These are phyloP conservation scores for Uloborus diversus DNA, from an alignment of 1,140 invertebrate genomes.

Conservation along the genomic window DNA sequence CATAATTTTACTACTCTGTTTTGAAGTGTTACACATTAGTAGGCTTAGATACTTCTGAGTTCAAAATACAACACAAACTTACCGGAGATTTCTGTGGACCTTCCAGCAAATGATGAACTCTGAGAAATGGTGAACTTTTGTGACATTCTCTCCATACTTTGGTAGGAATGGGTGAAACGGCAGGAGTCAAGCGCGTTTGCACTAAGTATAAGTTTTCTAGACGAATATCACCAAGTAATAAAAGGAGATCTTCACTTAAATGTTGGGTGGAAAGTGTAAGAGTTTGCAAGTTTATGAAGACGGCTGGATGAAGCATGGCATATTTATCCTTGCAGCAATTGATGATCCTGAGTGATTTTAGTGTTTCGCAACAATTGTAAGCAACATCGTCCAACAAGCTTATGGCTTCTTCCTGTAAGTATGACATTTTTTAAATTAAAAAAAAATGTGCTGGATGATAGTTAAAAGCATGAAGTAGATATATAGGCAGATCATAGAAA, in stretches of 20 bases:
- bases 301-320: conserved; percentile 78
- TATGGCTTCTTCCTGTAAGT: conserved; percentile 62
- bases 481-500: too few species aligned
- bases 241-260: conserved; percentile 78
- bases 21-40: too few species aligned
- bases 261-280: conserved; percentile 81
- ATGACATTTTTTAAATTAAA: background rate
- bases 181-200: conserved; percentile 75
- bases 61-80: too few species aligned
- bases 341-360: conserved; percentile 75
- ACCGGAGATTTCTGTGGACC: conserved; percentile 63
- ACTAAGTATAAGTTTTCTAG: conserved; percentile 79
- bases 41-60: too few species aligned
- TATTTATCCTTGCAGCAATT: conserved; percentile 80
- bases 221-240: conserved; percentile 68
- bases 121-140: conserved; percentile 62
- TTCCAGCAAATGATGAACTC: conserved; percentile 65
- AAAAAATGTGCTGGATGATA: too few species aligned
- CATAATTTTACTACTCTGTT: too few species aligned
- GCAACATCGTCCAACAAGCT: conserved; percentile 77
- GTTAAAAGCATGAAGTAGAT: background rate
- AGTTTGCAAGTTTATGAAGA: conserved; percentile 78
- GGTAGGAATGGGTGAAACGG: conserved; percentile 55
- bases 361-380: conserved; percentile 71
- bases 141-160: conserved; percentile 65